Conservation (phyloP, 2,797 vertebrate species). For the Alfaro cultratus region DNA sequence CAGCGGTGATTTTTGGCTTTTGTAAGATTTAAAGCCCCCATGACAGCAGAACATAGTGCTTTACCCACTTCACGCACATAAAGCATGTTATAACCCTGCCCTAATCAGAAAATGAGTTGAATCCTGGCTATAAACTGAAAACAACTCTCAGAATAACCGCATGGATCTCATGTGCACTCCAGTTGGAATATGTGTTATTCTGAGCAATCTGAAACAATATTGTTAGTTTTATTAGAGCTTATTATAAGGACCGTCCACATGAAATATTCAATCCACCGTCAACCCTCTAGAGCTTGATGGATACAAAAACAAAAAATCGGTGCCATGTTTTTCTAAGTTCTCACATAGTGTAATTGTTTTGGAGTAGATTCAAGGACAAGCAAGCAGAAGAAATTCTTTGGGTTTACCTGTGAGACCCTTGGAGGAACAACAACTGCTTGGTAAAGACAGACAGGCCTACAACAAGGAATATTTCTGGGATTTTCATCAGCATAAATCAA, state of each 20-base stretch:
- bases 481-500: slow-evolving; percentile 19
- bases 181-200: background rate
- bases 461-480: slow-evolving; percentile 1
- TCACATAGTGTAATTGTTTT: slow-evolving; percentile 25
- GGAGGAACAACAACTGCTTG: background rate
- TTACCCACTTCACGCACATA: background rate
- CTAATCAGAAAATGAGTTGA: background rate
- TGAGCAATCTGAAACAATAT: slow-evolving; percentile 14
- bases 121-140: background rate
- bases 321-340: slow-evolving; percentile 6
- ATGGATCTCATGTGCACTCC: slow-evolving; percentile 5
- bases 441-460: background rate
- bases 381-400: slow-evolving; percentile 35
- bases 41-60: background rate
- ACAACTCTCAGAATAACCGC: background rate
- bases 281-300: background rate
- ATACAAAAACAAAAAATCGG: background rate
- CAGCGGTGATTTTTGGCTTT: background rate
- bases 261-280: background rate
- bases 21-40: background rate
- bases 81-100: background rate
- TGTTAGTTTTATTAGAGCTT: background rate
- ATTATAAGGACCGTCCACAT: background rate
- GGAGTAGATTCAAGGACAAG: slow-evolving; percentile 22
- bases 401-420: slow-evolving; percentile 18